phyloP scores from a whole-genome alignment of 1,140 invertebrate species.

The Bombus breviceps region DNA sequence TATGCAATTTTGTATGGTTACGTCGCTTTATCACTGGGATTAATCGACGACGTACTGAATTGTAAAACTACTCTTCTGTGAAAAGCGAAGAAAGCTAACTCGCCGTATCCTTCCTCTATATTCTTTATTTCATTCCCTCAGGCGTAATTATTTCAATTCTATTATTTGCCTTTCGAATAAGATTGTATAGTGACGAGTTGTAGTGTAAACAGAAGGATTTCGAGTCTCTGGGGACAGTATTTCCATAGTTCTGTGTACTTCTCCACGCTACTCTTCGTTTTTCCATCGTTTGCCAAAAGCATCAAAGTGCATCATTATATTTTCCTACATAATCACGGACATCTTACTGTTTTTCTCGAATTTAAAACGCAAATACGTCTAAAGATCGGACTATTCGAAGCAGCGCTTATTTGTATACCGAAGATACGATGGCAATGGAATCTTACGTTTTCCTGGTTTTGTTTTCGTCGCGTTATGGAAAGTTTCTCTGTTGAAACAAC shows the following conservation, averaged over 20 bases:
- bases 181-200: slow-evolving; percentile 1
- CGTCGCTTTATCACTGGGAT: no score
- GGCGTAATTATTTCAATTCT: background rate
- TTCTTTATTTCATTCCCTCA: background rate
- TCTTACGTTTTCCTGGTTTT: background rate
- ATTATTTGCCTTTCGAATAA: background rate
- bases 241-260: background rate
- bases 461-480: background rate
- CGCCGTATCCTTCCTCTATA: background rate
- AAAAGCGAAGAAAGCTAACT: background rate
- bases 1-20: no score
- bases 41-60: no score
- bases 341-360: background rate
- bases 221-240: background rate
- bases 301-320: background rate
- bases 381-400: background rate
- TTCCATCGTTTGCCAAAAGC: background rate
- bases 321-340: background rate
- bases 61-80: no score
- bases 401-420: no score
- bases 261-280: background rate
- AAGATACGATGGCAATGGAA: background rate
- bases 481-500: background rate
- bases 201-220: background rate
- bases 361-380: background rate